Base-by-base conservation (phyloP, 2,888 invertebrate species). In the Xanthostigma xanthostigma region DNA sequence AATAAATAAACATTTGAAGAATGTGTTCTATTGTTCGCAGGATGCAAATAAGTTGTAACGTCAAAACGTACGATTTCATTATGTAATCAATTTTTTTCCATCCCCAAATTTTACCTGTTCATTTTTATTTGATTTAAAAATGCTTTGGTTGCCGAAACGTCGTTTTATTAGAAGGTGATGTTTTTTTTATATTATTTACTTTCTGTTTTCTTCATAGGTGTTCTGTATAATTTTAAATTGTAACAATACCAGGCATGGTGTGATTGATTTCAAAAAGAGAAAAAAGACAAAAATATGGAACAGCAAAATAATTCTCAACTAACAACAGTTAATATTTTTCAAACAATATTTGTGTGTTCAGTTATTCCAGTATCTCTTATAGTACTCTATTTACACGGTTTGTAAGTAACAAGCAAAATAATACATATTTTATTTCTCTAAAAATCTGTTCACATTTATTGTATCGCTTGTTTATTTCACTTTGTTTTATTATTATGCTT, bases 161-260 rank as follows among this genome's bases (percentile, higher is more conserved):
- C 53, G 56, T 45, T 54, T 54, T 46, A 49, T 56, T 14, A 55
- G 50, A 53, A 55, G 56, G 56, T 56, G 52, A 50, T 50, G 46
- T 44, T 43, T 50, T 42, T 43, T 51, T 34, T 34, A 37, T 44
- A 51, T 17, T 49, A 47, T 40, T 34, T 33, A 37, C 39, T 43
- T 27, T 27, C 27, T 27, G 27, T 42, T 42, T 10, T 42, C 14
- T 42, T 17, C 42, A 34, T 33, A 42, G 42, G 42, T 42, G n/a
- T 12, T 27, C 27, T 27, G 27, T 27, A 27, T 27, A 27, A 27
- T 27, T n/a, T 38, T 38, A 38, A 38, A 12, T 38, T 12, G 38
- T 38, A 38, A n/a, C 13, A 38, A 38, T 8, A 38, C n/a, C n/a
- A 38, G 13, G 38, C 13, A 13, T 38, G n/a, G 13, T 38, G 13